phyloP scores from a whole-genome alignment of 2,888 invertebrate species.

The Cerastoderma edule region DNA sequence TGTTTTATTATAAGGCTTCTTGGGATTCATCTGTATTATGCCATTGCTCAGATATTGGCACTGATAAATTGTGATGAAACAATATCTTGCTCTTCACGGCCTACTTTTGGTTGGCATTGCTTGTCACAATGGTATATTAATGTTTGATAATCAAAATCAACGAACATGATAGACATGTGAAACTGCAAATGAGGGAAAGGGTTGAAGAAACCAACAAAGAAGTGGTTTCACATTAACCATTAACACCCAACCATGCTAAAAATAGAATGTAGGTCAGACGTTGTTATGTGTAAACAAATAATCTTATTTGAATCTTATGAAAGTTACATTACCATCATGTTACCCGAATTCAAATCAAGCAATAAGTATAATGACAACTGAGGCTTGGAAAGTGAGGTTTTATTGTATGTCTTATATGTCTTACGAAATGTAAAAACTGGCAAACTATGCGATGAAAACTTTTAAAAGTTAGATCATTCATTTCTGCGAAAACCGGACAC shows the following conservation, averaged over 20 bases:
- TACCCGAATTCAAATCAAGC: background rate
- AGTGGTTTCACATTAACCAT: background rate
- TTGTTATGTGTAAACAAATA: constrained; percentile 30
- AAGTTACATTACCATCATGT: background rate
- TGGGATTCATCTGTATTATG: no score
- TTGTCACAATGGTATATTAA: background rate
- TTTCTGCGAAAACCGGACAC: background rate
- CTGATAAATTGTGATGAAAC: background rate
- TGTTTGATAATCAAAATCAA: background rate
- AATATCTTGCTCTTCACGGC: background rate
- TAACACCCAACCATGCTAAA: background rate
- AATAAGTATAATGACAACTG: background rate
- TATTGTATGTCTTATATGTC: background rate
- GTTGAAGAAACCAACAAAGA: background rate
- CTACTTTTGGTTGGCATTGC: background rate
- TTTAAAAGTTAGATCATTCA: background rate
- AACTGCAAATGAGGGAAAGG: background rate
- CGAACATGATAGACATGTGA: background rate
- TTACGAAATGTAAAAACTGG: background rate
- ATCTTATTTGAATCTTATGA: background rate
- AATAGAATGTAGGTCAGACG: constrained; percentile 27
- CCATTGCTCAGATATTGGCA: no score
- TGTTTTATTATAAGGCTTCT: no score
- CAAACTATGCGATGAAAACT: background rate
- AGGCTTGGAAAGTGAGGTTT: background rate